Base-by-base conservation (phyloP, 2,888 invertebrate species). In the Drosophila koepferae region DNA sequence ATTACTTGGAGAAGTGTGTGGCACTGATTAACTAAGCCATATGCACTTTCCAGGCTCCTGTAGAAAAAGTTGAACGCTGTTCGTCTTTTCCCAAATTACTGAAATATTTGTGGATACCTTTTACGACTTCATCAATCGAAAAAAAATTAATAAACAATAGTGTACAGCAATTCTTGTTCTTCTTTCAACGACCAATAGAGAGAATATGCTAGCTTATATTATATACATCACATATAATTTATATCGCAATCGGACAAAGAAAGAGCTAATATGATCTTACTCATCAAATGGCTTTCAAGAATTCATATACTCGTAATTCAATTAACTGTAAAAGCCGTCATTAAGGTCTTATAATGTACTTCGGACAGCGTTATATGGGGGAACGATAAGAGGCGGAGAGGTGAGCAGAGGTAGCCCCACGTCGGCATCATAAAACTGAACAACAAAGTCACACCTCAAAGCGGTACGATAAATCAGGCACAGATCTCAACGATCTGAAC, bases 321-420 rank as follows among this genome's bases (percentile, higher is more conserved):
- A 89, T 86, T 87, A 86, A 78, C 87, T 79, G 79, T 79, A 86
- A 89, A 86, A 88, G 86, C 86, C 81, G 74, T 88, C 89, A 88
- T 85, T 88, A 85, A 58, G 83, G 72, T 65, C 76, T 69, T 71
- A 71, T 74, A 74, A 62, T 74, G 63, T 63, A 62, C 54, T 16
- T 38, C 41, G 55, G 6, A 16, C 38, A 20, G 36, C 20, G 12
- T 28, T 28, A 40, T n/a, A 10, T 28, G 20, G 3, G 18, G 9
- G 14, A 4, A 28, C 38, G 7, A 1, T 7, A 28, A 18, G 12
- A 1, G 46, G 12, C 7, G 34, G 16, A 43, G 66, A 63, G 67
- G 70, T 63, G 62, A 74, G 77, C 63, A 63, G 71, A 31, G 49
- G 49, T 3, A 28, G 48, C 16, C 67, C 74, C 72, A 55, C 69